Base-by-base conservation (phyloP, 2,797 vertebrate species). In the Holocentrus rufus region DNA sequence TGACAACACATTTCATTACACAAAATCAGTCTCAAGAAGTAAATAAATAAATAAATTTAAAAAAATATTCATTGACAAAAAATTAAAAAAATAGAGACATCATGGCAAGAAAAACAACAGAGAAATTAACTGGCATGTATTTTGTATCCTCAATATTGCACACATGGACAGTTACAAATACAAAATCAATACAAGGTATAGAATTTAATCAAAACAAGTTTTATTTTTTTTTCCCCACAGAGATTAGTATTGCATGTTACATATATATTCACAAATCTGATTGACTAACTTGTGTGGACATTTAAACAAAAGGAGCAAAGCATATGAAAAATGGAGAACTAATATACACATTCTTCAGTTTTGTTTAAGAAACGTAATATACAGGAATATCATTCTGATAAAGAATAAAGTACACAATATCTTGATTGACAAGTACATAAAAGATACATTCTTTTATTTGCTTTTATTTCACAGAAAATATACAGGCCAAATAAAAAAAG, bases 381-480 rank as follows among this genome's bases (percentile, higher is more conserved):
- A 76, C 72, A 85, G 60, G 56, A 47, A 80, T 34, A 84, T 44
- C 23, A 63, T 70, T 82, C 66, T 61, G 64, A 79, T 58, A 81
- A 85, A 85, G 65, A 85, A 89, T 61, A 72, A 76, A 80, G 63
- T 62, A 74, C 39, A 78, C 75, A 66, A 70, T 61, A 75, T 74
- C 72, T 81, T 79, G 55, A 83, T 72, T 52, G 69, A 83, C 71
- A 75, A 79, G 69, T 86, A 80, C 64, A 79, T 80, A 65, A 85
- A 91, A 86, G 63, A 83, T 87, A 87, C 86, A 90, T 92, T 92
- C 85, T 79, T 89, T 89, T 71, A 79, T 89, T 88, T 79, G 79
- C 80, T 88, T 80, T 82, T 71, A 80, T 87, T 85, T 86, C 61
- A 82, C 83, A 77, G 76, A 85, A 86, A 85, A 83, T 69, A 85